These are phyloP conservation scores for Henricia sp. DNA, from an alignment of 53 echinoderm and acorn worm genomes.

Conservation along the genomic window DNA sequence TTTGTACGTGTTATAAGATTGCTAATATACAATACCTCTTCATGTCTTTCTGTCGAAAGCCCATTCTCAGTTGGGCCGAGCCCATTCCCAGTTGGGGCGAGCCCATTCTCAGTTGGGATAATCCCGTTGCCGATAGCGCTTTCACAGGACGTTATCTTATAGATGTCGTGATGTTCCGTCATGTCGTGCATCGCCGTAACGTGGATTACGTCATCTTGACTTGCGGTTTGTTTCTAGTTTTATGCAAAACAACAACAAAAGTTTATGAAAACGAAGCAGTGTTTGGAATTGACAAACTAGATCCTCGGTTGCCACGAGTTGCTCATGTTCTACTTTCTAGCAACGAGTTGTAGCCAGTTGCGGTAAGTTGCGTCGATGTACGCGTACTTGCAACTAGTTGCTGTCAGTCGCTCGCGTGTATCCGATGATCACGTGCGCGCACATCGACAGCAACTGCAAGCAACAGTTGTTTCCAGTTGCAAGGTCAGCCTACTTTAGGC, in stretches of 20 bases:
- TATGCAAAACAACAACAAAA: not conserved
- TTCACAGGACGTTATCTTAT: slow-evolving; percentile 51
- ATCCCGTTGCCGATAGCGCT: slow-evolving; percentile 31
- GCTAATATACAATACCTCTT: too few species aligned
- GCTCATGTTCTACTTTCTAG: too few species aligned
- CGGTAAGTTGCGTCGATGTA: not conserved
- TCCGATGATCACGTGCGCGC: too few species aligned
- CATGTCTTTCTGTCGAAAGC: not conserved
- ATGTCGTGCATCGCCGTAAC: slow-evolving; percentile 69
- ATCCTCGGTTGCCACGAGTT: too few species aligned
- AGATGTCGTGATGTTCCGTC: slow-evolving; percentile 16
- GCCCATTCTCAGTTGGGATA: not conserved
- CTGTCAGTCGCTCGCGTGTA: too few species aligned
- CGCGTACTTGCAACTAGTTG: too few species aligned
- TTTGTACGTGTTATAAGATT: too few species aligned
- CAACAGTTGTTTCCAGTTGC: too few species aligned
- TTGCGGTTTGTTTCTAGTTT: not conserved
- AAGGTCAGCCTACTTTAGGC: too few species aligned
- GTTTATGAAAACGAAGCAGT: not conserved
- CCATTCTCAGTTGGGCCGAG: not conserved
- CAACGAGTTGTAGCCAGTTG: too few species aligned
- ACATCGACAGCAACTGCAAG: too few species aligned
- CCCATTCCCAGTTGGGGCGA: not conserved
- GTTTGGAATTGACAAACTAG: not conserved
- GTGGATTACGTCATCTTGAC: not conserved